Evolutionary conservation across 2,797 vertebrate species (phyloP).

Genomic region (Nothura maculosa): DNA sequence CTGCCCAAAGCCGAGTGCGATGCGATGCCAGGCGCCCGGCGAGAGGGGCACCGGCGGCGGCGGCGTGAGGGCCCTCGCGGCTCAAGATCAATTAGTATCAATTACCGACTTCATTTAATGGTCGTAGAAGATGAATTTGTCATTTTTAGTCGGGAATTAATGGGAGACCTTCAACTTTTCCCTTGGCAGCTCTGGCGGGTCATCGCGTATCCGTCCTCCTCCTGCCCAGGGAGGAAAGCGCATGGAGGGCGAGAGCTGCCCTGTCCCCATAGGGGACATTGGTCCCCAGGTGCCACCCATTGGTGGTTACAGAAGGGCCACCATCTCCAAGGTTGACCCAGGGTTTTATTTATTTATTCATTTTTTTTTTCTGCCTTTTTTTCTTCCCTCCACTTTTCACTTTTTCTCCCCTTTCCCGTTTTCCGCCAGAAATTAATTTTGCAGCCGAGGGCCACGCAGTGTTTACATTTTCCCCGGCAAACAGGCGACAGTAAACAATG

Average conservation of each 20-base stretch:
- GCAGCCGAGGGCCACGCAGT: slow-evolving; percentile 73
- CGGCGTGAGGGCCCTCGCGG: slow-evolving; percentile 75
- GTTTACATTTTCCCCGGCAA: slow-evolving; percentile 86
- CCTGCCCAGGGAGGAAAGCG: neutral
- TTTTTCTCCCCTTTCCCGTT: slow-evolving; percentile 54
- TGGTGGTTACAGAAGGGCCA: no score
- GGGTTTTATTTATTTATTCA: no score
- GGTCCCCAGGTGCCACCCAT: no score
- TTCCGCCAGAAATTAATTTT: slow-evolving; percentile 85
- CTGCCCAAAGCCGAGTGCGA: neutral
- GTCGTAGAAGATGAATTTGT: slow-evolving; percentile 89
- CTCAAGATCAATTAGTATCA: slow-evolving; percentile 91
- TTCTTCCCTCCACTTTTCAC: slow-evolving; percentile 1
- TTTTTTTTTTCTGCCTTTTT: neutral
- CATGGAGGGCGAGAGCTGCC: rapidly evolving
- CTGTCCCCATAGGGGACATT: neutral
- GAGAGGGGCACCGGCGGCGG: neutral
- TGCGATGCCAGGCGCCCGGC: neutral
- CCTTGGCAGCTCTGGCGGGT: slow-evolving; percentile 80
- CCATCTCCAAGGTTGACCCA: no score
- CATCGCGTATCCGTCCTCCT: slow-evolving; percentile 25
- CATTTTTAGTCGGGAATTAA: slow-evolving; percentile 91
- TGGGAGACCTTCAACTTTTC: slow-evolving; percentile 89
- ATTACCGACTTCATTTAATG: slow-evolving; percentile 91
- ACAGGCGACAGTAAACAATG: slow-evolving; percentile 95